These are phyloP conservation scores for Lasioglossum oenotherae DNA, from an alignment of 2,888 invertebrate species.

Conservation along the genomic window DNA sequence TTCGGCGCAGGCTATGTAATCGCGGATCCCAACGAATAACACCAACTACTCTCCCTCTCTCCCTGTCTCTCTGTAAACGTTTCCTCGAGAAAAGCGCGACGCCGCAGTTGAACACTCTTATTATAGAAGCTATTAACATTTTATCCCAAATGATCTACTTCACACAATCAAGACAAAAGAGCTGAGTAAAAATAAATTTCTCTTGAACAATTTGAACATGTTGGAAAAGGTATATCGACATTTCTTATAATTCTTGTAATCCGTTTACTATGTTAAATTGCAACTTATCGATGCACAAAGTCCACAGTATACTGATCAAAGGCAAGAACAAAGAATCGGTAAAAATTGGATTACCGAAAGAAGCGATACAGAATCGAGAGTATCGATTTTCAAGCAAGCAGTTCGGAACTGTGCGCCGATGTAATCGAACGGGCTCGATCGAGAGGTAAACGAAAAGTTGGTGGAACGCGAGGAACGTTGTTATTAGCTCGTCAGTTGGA, in stretches of 20 bases:
- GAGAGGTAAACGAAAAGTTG: background rate
- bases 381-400: background rate
- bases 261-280: too few relatives aligned
- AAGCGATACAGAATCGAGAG: background rate
- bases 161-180: too few relatives aligned
- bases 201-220: too few relatives aligned
- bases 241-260: too few relatives aligned
- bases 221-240: too few relatives aligned
- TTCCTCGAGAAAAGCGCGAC: background rate
- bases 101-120: too few relatives aligned
- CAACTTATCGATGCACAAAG: too few relatives aligned
- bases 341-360: background rate
- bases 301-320: too few relatives aligned
- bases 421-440: slow-evolving; percentile 14
- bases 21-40: slow-evolving; percentile 11
- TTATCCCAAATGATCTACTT: too few relatives aligned
- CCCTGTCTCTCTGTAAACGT: background rate
- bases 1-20: slow-evolving; percentile 15
- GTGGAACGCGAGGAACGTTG: slow-evolving; percentile 5
- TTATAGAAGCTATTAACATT: too few relatives aligned
- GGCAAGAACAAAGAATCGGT: background rate
- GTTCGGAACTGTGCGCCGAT: slow-evolving; percentile 18
- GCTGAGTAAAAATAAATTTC: too few relatives aligned
- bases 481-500: slow-evolving; percentile 22
- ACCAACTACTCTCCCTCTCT: background rate